Evolutionary conservation across 2,113 vertebrate species (phyloP).

Genomic region (Hippopotamus amphibius): DNA sequence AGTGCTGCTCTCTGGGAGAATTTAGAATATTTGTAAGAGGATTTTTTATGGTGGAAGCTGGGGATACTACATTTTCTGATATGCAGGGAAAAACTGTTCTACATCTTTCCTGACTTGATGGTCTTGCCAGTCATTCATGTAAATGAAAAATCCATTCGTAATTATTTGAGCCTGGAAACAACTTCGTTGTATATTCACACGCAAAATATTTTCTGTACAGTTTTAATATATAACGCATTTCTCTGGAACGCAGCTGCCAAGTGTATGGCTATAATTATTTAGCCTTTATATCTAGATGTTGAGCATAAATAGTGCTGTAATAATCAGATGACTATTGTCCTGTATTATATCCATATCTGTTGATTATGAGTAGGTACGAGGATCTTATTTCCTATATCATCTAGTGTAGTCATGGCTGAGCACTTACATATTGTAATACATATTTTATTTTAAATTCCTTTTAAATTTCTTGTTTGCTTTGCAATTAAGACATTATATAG

Average conservation of each 20-base stretch:
- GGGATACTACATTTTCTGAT: background rate
- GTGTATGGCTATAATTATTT: background rate
- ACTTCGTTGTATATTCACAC: background rate
- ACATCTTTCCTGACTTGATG: background rate
- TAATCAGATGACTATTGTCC: background rate
- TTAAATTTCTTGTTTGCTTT: background rate
- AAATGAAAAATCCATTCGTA: background rate
- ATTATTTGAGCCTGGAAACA: conserved; percentile 25
- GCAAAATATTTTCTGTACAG: background rate
- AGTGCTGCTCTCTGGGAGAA: background rate
- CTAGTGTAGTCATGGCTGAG: background rate
- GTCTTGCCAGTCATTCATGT: background rate
- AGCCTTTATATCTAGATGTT: background rate
- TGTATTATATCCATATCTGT: background rate
- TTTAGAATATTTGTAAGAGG: background rate
- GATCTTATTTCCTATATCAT: background rate
- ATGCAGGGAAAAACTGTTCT: background rate
- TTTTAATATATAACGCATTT: conserved; percentile 45
- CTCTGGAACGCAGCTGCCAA: background rate
- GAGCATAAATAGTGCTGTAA: background rate
- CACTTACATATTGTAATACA: background rate
- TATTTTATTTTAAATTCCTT: conserved; percentile 1
- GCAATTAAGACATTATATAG: background rate
- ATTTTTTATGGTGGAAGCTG: background rate
- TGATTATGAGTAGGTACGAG: background rate